Base-by-base conservation (phyloP, 2,888 invertebrate genomes). In the Phengaris arion region DNA sequence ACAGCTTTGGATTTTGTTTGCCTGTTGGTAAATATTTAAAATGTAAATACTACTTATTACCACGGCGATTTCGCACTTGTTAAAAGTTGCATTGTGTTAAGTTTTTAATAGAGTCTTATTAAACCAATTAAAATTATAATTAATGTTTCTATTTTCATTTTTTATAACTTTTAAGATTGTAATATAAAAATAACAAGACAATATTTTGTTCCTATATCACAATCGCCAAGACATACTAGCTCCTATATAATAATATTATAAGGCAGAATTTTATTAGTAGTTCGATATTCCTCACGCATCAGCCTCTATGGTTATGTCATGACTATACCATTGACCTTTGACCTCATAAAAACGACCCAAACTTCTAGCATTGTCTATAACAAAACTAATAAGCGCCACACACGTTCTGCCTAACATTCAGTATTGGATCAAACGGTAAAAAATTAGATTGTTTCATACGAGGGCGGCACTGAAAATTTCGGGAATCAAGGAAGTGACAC, bases 21-120 rank as follows among this genome's bases (percentile, higher is more conserved):
- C 15, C 48, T 69, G 69, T 69, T 69, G 22, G 52, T 70, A 70
- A 70, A 70, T 70, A 70, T 52, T 52, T 52, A 51, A 70, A 10
- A 48, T 48, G 52, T 22, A 15, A 69, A 69, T 46, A 69, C 13
- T 35, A 35, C 2, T n/a, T n/a, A 46, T 57, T 57, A 57, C 15
- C 15, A 15, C 15, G 15, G 7, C 15, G 7, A 48, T 48, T 48
- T 48, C n/a, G 15, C 57, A 55, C 55, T 55, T 55, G 55, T 55
- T 55, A 35, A 35, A 35, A 35, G 35, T n/a, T 55, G 22, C 1
- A 22, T 22, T 22, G 22, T 55, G 13, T 13, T 7, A 55, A 55
- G 55, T 15, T 7, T 57, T 57, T 7, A 8, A 5, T 5, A 57
- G 13, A 15, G 8, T 8, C 15, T 15, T 57, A 15, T 3, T 57